Conservation (phyloP, 2,888 invertebrate species). For the Coecobrya sp. region DNA sequence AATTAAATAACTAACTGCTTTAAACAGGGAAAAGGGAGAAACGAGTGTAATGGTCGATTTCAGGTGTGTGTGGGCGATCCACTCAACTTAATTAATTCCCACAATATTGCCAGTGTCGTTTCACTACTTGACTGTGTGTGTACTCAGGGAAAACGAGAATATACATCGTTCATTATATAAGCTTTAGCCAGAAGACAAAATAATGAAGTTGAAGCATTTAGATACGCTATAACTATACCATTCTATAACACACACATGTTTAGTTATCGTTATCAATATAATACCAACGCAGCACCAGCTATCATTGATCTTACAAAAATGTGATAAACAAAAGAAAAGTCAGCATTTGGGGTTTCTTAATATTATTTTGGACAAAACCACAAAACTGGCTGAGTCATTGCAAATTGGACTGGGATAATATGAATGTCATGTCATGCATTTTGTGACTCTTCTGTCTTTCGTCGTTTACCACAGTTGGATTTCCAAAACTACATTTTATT, state of each 20-base stretch:
- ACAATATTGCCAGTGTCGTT: not conserved
- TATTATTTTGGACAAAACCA: not conserved
- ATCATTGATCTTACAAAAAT: too few species aligned
- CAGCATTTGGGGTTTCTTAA: too few species aligned
- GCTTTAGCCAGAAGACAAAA: not conserved
- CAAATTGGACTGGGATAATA: too few species aligned
- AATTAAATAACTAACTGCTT: constrained; percentile 29
- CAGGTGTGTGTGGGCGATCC: constrained; percentile 67
- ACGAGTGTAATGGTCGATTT: constrained; percentile 1
- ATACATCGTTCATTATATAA: not conserved
- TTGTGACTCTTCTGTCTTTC: not conserved
- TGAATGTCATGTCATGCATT: not conserved
- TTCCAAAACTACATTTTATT: not conserved
- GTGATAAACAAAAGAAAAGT: too few species aligned
- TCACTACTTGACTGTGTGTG: not conserved
- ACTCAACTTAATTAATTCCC: constrained; percentile 65
- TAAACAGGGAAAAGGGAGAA: not conserved
- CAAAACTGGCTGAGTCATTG: too few species aligned
- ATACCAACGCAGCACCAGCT: too few species aligned
- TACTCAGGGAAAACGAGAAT: not conserved
- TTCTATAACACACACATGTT: too few species aligned
- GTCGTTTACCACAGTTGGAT: not conserved
- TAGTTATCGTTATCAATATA: too few species aligned
- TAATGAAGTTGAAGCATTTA: too few species aligned
- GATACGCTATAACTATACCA: not conserved